Percentiles rank a stretch among this genome's conserved stretches.
Evolutionary conservation across 2,888 invertebrate genomes (phyloP).

Genomic region (Lochmaea capreae): DNA sequence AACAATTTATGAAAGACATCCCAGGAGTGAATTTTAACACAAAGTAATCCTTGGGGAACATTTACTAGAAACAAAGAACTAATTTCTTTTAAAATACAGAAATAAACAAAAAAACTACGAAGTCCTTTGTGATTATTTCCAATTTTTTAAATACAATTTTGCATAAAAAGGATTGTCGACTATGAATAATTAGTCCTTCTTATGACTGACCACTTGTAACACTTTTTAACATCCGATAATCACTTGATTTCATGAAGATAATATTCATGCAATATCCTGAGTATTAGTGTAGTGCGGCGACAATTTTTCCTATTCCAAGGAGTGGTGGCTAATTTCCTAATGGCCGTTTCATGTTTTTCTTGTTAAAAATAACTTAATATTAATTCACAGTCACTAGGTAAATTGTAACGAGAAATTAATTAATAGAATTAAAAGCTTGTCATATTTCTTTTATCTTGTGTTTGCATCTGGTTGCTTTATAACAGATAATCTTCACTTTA

Average conservation of each 20-base stretch:
- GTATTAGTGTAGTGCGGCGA: slow-evolving; percentile 49
- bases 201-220: slow-evolving; percentile 48
- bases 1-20: no score
- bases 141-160: background rate
- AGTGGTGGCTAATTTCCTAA: slow-evolving; percentile 58
- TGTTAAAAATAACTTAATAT: slow-evolving; percentile 49
- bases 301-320: slow-evolving; percentile 58
- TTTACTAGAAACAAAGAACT: no score
- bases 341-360: slow-evolving; percentile 53
- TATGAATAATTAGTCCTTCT: slow-evolving; percentile 36
- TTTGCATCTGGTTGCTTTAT: slow-evolving; percentile 22
- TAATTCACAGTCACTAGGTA: slow-evolving; percentile 40
- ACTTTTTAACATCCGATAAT: slow-evolving; percentile 53
- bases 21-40: no score
- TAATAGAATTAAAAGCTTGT: slow-evolving; percentile 33
- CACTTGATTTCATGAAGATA: slow-evolving; percentile 62
- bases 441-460: slow-evolving; percentile 24
- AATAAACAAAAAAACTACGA: no score
- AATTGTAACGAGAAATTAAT: slow-evolving; percentile 29
- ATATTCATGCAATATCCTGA: slow-evolving; percentile 55
- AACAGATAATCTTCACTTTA: slow-evolving; percentile 4
- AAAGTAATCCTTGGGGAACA: no score
- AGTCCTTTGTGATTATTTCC: no score
- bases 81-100: no score
- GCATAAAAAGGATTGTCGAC: background rate